Evolutionary conservation across 1,140 invertebrate species (phyloP).

Genomic region (Drosophila gunungcola): DNA sequence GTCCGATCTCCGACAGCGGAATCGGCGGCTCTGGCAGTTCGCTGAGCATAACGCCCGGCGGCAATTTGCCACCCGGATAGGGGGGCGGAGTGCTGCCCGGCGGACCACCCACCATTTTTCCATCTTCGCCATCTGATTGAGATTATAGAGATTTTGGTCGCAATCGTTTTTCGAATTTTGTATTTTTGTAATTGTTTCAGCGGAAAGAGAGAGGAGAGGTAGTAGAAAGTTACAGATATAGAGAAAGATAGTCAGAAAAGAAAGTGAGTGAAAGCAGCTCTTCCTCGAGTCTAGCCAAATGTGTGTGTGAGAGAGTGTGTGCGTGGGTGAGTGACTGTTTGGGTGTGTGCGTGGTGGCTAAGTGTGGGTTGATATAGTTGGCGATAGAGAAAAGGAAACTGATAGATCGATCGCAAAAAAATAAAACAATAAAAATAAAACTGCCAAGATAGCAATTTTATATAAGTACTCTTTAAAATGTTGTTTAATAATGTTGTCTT

Average conservation of each 20-base stretch:
- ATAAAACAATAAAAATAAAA: too few species aligned
- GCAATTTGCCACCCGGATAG: conserved; percentile 80
- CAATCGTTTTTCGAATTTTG: conserved; percentile 5
- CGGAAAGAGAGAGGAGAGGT: conserved; percentile 20
- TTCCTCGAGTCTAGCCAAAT: conserved; percentile 48
- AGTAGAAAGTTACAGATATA: conserved; percentile 20
- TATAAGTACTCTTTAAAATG: too few species aligned
- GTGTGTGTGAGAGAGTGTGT: conserved; percentile 27
- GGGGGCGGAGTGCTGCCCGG: conserved; percentile 86
- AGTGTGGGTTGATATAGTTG: conserved; percentile 15
- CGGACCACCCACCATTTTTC: conserved; percentile 84
- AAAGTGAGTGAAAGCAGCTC: conserved; percentile 20
- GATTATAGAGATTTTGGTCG: conserved; percentile 20
- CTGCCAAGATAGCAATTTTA: too few species aligned
- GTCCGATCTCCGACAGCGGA: conserved; percentile 95
- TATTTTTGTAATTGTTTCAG: conserved; percentile 3
- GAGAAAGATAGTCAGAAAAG: conserved; percentile 22
- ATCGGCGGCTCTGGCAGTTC: conserved; percentile 96
- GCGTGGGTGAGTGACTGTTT: conserved; percentile 37
- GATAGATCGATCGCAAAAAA: too few species aligned
- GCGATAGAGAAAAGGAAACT: conserved; percentile 15
- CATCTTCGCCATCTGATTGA: conserved; percentile 85
- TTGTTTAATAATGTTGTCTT: too few species aligned
- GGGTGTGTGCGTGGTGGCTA: conserved; percentile 26
- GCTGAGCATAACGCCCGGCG: conserved; percentile 88